Conservation (phyloP, 2,113 vertebrate species). For the Rhea pennata region DNA sequence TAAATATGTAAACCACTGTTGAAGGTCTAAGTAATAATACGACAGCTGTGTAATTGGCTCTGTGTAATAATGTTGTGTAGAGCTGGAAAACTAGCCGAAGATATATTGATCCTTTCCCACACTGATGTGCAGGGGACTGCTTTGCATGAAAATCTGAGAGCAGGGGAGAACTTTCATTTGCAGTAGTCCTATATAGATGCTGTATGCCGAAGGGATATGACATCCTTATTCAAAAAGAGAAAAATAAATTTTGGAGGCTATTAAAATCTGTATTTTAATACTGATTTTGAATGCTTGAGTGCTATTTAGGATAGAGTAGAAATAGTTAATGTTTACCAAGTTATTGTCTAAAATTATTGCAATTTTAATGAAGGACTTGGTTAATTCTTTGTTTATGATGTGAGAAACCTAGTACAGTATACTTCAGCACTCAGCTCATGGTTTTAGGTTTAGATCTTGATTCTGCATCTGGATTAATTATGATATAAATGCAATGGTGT, state of each 20-base stretch:
- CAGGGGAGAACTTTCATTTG: neutral
- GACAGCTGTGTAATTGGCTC: neutral
- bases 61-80: neutral
- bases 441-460: neutral
- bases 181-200: too few relatives aligned
- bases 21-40: neutral
- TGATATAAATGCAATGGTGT: neutral
- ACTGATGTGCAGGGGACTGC: rapidly evolving
- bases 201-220: neutral
- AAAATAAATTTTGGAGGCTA: neutral
- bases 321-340: neutral
- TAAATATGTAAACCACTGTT: neutral
- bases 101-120: neutral
- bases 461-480: neutral
- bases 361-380: neutral
- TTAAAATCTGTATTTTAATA: neutral
- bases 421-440: neutral
- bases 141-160: neutral
- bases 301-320: neutral
- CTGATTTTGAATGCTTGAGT: neutral
- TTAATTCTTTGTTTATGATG: neutral
- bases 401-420: neutral
- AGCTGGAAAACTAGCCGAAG: neutral
- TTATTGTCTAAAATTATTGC: neutral
- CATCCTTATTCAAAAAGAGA: neutral